Evolutionary conservation across 92 coral and sea anemone genomes (phyloP), one percentile per base, ranked within the genome.

Genomic region (Metridium senile): DNA sequence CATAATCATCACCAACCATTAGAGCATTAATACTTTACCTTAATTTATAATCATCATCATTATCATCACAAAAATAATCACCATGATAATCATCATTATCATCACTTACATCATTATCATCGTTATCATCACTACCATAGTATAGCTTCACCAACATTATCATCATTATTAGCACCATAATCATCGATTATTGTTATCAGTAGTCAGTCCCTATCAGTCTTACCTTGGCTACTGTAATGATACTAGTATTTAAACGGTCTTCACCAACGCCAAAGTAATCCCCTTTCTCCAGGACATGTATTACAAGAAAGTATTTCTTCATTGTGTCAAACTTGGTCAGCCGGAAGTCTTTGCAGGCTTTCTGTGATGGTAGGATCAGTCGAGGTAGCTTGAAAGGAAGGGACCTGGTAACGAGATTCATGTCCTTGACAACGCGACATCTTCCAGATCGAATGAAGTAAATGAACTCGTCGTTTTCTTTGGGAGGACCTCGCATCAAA

Each of bases 241-340:
- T 82, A 76, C 82, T 63, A 67, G 87, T 84, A 26, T 89, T 79
- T 10, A 69, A 70, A 11, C 87, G 70, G 34, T 94, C 90, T 62
- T 94, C 94, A 29, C 98, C 98, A 32, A 91, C 97, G 18, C 98
- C 98, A 71, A 91, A 94, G 68, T 61, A 84, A 25, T 90, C 93
- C 31, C 94, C 94, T 72, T 86, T 76, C 45, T 83, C 80, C 49
- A 94, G 66, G 13, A 58, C 73, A 31, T 78, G 68, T 8, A 94
- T 70, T 16, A 89, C 86, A 32, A 94, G 86, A 58, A 80, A 91
- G 10, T 84, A 65, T 75, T 83, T 82, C 67, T 84, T 88, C 62
- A 82, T 72, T 9, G 74, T 71, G 66, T 84, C 91, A 70, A 82
- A 59, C 49, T 78, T 59, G 26, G 69, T 84, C 22, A 82, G 64